Conservation (phyloP, 1,140 invertebrate species). For the Hyles euphorbiae region DNA sequence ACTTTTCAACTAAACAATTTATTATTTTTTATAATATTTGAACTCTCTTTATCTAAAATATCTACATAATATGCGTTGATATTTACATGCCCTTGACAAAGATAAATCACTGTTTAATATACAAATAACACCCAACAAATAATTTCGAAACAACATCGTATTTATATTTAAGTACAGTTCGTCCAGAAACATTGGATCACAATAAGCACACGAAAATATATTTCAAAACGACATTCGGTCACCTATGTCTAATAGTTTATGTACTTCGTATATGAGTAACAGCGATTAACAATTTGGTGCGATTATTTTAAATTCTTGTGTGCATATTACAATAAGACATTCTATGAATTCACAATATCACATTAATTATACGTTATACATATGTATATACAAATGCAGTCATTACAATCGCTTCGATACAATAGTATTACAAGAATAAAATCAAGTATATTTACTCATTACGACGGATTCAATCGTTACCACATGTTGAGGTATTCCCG, state of each 20-base stretch:
- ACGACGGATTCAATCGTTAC: no score
- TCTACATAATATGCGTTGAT: conserved; percentile 64
- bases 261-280: conserved; percentile 17
- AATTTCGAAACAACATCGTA: conserved; percentile 41
- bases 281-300: conserved; percentile 20
- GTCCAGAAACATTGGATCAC: conserved; percentile 15
- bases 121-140: conserved; percentile 62
- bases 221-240: conserved; percentile 2
- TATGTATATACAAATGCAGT: no score
- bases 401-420: no score
- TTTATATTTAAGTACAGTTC: conserved; percentile 40
- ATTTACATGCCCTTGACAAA: conserved; percentile 66
- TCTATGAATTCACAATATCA: no score
- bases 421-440: no score
- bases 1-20: conserved; percentile 66
- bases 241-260: conserved; percentile 8
- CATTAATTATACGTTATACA: no score
- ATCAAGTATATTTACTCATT: no score
- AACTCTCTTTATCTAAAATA: conserved; percentile 71
- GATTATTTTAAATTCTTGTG: background rate
- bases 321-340: no score
- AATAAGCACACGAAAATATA: conserved; percentile 24
- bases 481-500: no score
- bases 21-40: conserved; percentile 71
- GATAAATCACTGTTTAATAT: conserved; percentile 61